Evolutionary conservation across 2,113 vertebrate genomes (phyloP), one percentile per base, ranked within the genome.

Genomic region (Catagonus wagneri): DNA sequence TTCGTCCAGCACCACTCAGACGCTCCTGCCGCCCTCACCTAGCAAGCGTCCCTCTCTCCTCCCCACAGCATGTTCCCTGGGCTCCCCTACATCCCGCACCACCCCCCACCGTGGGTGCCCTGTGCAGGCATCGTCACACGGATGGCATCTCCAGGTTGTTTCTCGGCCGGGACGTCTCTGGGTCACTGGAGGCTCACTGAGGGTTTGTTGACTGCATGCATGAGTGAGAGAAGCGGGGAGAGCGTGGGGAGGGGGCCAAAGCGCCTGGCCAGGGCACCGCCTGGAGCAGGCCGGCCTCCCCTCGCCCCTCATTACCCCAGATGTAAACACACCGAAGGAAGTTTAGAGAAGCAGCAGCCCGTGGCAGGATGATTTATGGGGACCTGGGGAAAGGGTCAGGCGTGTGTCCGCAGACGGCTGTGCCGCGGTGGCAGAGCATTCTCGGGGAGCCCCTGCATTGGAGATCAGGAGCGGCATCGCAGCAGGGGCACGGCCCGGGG

Each of bases 261-360:
- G 74, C 1, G 56, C 52, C 94, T 14, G 68, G 27, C 83, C 72
- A 9, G 83, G 83, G 63, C 80, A 25, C 74, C 92, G 78, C 95
- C 96, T 97, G 92, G 92, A 92, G 61, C 75, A 88, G 69, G 66
- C 93, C 61, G 79, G 90, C 97, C 89, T 93, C 72, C 91, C 71
- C 89, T 79, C 7, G 3, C 85, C 96, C 94, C 93, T 96, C 96
- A 78, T 96, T 95, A 93, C 83, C 86, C n/a, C 0, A 86, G 79
- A 89, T 94, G 23, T 96, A 97, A 97, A 96, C 96, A 97, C 65
- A 39, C 3, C 0, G 2, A 75, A 95, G 97, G 97, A 97, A 96
- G 97, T 97, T 97, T 96, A 97, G 96, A 94, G 97, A 94, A 97
- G 96, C 89, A 92, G 91, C 93, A 76, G 96, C 91, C 91, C 36